Percentiles rank a stretch among this genome's conserved stretches.
Conservation (phyloP, 2,113 vertebrate species). For the Cryptoleucopteryx plumbea region DNA sequence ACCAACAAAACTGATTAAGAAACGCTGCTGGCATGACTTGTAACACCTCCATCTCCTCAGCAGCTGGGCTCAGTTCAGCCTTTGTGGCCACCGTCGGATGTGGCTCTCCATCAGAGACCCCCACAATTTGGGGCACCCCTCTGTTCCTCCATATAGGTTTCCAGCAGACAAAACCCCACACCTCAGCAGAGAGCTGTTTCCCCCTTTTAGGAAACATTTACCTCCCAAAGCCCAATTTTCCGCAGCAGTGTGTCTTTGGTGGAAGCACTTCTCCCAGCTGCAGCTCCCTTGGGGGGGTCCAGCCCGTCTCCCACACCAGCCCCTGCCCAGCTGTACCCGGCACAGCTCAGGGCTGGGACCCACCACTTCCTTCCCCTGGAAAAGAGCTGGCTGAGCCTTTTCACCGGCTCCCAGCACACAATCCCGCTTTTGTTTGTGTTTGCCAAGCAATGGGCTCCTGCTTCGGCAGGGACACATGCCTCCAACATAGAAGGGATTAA, state of each 20-base stretch:
- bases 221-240: neutral
- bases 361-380: neutral
- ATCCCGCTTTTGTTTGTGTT: neutral
- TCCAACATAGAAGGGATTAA: neutral
- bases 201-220: neutral
- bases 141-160: neutral
- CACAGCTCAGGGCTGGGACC: neutral
- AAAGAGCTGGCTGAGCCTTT: neutral
- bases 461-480: neutral
- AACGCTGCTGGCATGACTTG: neutral
- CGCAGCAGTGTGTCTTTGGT: neutral
- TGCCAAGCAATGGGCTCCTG: neutral
- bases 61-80: neutral
- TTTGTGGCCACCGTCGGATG: neutral
- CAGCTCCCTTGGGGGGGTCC: neutral
- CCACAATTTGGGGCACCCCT: rapidly evolving
- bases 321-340: neutral
- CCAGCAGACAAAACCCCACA: neutral
- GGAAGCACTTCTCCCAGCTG: neutral
- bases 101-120: neutral
- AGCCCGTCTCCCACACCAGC: neutral
- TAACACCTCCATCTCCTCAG: neutral
- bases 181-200: neutral
- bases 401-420: neutral
- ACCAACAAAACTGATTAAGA: neutral